Conservation (phyloP, 2,888 invertebrate species). For the Barypeithes pellucidus region DNA sequence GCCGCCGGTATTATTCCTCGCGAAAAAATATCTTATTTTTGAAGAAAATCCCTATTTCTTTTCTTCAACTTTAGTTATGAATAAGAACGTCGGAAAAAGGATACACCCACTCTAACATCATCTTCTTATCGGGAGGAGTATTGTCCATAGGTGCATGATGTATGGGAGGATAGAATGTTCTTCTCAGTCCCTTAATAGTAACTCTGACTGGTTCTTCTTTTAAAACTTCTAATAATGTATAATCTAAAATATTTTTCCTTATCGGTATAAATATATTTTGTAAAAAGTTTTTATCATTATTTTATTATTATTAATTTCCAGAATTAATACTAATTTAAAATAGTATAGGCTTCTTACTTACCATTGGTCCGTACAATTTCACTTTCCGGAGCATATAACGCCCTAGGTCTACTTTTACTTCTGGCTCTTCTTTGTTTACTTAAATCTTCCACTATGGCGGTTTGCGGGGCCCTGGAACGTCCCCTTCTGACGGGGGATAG, state of each 20-base stretch:
- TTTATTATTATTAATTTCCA: too few species aligned
- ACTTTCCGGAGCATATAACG: slow-evolving; percentile 86
- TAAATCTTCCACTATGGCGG: slow-evolving; percentile 73
- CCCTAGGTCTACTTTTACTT: slow-evolving; percentile 89
- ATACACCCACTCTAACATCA: slow-evolving; percentile 96
- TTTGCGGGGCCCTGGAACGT: slow-evolving; percentile 76
- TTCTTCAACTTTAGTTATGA: too few species aligned
- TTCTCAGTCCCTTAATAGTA: slow-evolving; percentile 85
- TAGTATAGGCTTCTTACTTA: slow-evolving; percentile 62
- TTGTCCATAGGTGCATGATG: slow-evolving; percentile 90
- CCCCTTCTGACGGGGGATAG: slow-evolving; percentile 80
- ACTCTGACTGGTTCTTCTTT: slow-evolving; percentile 90
- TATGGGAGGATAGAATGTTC: slow-evolving; percentile 90
- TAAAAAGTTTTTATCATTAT: neutral
- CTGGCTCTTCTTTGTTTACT: slow-evolving; percentile 78
- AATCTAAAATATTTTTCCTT: slow-evolving; percentile 72
- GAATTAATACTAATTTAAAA: too few species aligned
- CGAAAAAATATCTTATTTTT: too few species aligned
- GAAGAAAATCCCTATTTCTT: too few species aligned
- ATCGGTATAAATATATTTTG: too few species aligned
- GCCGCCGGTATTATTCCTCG: too few species aligned
- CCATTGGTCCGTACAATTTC: slow-evolving; percentile 87
- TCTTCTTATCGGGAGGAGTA: slow-evolving; percentile 89
- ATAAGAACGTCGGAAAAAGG: slow-evolving; percentile 69
- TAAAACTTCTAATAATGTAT: slow-evolving; percentile 86